Conservation (phyloP, 2,888 invertebrate species). For the Aphidius colemani region DNA sequence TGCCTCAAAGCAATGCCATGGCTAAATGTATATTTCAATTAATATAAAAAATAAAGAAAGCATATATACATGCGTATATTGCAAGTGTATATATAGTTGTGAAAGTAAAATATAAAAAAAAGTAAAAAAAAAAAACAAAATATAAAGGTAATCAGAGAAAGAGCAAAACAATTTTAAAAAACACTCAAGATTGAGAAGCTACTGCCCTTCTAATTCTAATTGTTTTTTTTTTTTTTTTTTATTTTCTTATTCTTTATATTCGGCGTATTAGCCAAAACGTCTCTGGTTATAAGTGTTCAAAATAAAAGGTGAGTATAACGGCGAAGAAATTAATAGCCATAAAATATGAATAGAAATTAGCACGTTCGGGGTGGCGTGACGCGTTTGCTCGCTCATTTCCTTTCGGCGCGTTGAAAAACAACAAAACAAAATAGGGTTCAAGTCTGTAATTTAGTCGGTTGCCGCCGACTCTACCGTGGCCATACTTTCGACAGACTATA, state of each 20-base stretch:
- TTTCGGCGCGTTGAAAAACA: conserved; percentile 62
- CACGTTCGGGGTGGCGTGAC: conserved; percentile 61
- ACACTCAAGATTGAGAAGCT: no score
- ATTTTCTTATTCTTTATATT: not conserved
- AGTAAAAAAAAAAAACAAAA: conserved; percentile 26
- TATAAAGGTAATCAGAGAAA: not conserved
- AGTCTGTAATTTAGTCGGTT: conserved; percentile 60
- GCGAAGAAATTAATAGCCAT: conserved; percentile 61
- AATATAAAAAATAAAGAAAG: conserved; percentile 6
- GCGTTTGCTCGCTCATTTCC: conserved; percentile 62
- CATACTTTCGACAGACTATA: conserved; percentile 35
- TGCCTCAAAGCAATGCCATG: no score
- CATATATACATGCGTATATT: conserved; percentile 16
- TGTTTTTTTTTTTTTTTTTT: not conserved
- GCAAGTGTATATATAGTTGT: not conserved
- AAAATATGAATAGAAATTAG: conserved; percentile 62
- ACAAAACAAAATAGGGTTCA: conserved; percentile 59
- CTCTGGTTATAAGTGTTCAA: conserved; percentile 8
- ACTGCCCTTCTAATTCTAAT: no score
- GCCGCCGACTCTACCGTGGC: conserved; percentile 52
- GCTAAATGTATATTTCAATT: not conserved
- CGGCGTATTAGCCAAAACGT: no score
- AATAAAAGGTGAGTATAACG: conserved; percentile 47
- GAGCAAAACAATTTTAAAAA: not conserved
- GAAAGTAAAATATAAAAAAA: conserved; percentile 21